These are phyloP conservation scores for Thunnus albacares DNA, from an alignment of 2,797 vertebrate genomes.

Conservation along the genomic window DNA sequence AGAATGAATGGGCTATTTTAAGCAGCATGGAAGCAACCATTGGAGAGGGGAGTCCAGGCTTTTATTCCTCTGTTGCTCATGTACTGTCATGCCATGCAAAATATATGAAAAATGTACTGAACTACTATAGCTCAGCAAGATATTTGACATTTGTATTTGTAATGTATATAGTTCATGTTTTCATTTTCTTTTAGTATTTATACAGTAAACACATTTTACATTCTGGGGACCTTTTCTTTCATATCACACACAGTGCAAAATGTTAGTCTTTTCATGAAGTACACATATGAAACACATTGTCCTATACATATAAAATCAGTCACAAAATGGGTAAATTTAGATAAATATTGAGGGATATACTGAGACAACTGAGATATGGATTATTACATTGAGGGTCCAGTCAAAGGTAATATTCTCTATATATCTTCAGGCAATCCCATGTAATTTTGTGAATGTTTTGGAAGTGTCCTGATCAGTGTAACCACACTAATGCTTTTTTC, in stretches of 20 bases:
- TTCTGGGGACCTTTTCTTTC: background rate
- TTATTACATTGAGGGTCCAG: background rate
- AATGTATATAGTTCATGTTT: background rate
- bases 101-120: background rate
- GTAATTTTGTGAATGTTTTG: background rate
- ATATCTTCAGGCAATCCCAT: background rate
- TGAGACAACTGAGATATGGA: no score
- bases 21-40: slow-evolving; percentile 70
- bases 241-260: background rate
- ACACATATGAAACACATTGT: background rate
- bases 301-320: background rate
- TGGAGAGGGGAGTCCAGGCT: slow-evolving; percentile 45
- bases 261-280: background rate
- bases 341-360: background rate
- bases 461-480: slow-evolving; percentile 6
- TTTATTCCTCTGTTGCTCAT: slow-evolving; percentile 15
- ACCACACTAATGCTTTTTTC: slow-evolving; percentile 19
- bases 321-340: background rate
- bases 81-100: slow-evolving; percentile 17
- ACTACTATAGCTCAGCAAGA: no score
- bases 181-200: background rate
- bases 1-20: slow-evolving; percentile 80
- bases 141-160: no score
- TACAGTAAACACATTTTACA: background rate
- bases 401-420: background rate